Percentiles rank a stretch among this genome's conserved stretches.
Conservation (phyloP, 2,888 invertebrate genomes). For the Ischnus inquisitorius region DNA sequence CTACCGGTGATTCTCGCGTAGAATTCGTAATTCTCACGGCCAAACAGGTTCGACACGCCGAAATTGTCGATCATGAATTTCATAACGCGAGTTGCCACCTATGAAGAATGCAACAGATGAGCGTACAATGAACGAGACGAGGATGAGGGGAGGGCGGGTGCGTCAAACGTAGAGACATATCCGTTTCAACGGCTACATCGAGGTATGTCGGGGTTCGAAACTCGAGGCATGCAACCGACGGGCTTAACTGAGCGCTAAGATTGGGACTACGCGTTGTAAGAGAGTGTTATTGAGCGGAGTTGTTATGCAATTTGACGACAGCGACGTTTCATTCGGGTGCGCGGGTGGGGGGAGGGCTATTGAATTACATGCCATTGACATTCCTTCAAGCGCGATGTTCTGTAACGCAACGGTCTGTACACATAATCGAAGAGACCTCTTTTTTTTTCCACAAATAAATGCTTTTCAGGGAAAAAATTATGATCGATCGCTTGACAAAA, state of each 20-base stretch:
- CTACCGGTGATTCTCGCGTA: slow-evolving; percentile 97
- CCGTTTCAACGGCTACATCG: slow-evolving; percentile 40
- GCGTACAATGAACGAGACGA: background rate
- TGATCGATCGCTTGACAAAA: background rate
- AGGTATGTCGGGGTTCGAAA: slow-evolving; percentile 34
- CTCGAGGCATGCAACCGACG: slow-evolving; percentile 61
- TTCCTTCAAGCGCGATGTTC: slow-evolving; percentile 60
- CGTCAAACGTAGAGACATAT: slow-evolving; percentile 38
- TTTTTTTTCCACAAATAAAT: background rate
- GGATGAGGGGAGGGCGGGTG: background rate
- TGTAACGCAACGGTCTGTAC: slow-evolving; percentile 31
- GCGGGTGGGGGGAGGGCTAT: slow-evolving; percentile 36
- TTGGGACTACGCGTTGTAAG: slow-evolving; percentile 64
- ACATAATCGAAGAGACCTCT: background rate
- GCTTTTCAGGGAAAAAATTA: slow-evolving; percentile 4
- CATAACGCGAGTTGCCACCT: slow-evolving; percentile 98
- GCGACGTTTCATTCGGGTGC: slow-evolving; percentile 65
- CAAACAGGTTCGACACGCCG: slow-evolving; percentile 97
- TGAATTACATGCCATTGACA: slow-evolving; percentile 68
- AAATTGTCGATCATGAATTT: slow-evolving; percentile 99
- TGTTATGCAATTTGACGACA: slow-evolving; percentile 69
- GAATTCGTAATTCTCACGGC: slow-evolving; percentile 97
- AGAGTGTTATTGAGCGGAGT: slow-evolving; percentile 61
- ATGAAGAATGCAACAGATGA: slow-evolving; percentile 70
- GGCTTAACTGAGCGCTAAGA: slow-evolving; percentile 63